These are phyloP conservation scores for Poeciliopsis retropinna DNA, from an alignment of 2,113 vertebrate species.

Conservation along the genomic window DNA sequence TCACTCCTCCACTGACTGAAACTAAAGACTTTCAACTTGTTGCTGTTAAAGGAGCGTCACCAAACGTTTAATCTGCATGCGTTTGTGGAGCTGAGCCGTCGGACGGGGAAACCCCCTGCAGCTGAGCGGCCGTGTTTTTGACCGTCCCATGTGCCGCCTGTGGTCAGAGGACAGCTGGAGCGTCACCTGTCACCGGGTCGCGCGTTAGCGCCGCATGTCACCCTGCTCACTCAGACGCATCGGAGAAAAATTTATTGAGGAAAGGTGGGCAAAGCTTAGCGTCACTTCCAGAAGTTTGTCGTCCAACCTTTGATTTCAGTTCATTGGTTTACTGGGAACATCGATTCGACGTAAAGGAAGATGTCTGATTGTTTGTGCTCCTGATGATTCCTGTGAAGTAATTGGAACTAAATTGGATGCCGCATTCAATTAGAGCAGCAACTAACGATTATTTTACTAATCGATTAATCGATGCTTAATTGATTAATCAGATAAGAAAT, in stretches of 20 bases:
- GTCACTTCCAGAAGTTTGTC: too few relatives aligned
- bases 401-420: neutral
- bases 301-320: too few relatives aligned
- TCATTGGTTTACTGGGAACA: too few relatives aligned
- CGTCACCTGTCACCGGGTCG: constrained; percentile 70
- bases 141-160: constrained; percentile 67
- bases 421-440: too few relatives aligned
- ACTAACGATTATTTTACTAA: too few relatives aligned
- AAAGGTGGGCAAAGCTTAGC: too few relatives aligned
- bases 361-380: too few relatives aligned
- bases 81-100: neutral
- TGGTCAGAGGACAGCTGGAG: constrained; percentile 70
- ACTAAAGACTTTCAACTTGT: neutral
- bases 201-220: constrained; percentile 47
- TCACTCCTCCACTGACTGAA: too few relatives aligned
- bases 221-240: neutral
- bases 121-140: constrained; percentile 38
- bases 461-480: too few relatives aligned
- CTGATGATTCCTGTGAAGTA: too few relatives aligned
- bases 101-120: constrained; percentile 26
- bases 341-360: too few relatives aligned
- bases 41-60: neutral
- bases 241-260: neutral
- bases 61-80: neutral
- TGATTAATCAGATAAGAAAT: too few relatives aligned